phyloP scores from a whole-genome alignment of 1,140 invertebrate genomes.

The Helicoverpa armigera region DNA sequence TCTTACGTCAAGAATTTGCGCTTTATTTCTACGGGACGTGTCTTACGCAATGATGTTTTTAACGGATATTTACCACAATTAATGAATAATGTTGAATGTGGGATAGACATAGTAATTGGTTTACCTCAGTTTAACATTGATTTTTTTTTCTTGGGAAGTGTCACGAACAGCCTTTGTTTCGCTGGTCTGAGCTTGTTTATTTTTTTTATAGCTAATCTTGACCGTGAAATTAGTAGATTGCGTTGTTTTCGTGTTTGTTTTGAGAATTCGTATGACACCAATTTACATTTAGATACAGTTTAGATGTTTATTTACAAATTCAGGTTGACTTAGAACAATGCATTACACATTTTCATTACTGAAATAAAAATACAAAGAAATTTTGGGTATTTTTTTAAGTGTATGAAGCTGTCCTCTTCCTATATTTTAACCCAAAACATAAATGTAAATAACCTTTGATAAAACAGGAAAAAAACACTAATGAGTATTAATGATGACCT shows the following conservation, averaged over 20 bases:
- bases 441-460: neutral
- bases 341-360: neutral
- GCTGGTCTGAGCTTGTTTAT: conserved; percentile 74
- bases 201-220: conserved; percentile 83
- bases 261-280: conserved; percentile 24
- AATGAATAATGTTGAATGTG: conserved; percentile 30
- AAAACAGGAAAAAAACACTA: neutral
- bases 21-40: conserved; percentile 79
- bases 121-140: conserved; percentile 62
- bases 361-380: conserved; percentile 5
- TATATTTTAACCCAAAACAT: neutral
- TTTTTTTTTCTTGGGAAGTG: conserved; percentile 73
- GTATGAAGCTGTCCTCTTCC: neutral
- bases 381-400: neutral
- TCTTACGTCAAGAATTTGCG: conserved; percentile 84
- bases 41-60: conserved; percentile 82
- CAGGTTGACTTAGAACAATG: neutral
- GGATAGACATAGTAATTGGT: conserved; percentile 14
- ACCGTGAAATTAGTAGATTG: conserved; percentile 79
- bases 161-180: conserved; percentile 77
- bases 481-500: neutral
- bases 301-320: conserved; percentile 9
- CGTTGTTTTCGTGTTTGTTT: conserved; percentile 72
- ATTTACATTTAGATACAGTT: neutral
- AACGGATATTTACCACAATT: conserved; percentile 28